Evolutionary conservation across 2,888 invertebrate genomes (phyloP).

Genomic region (Volucella inanis): DNA sequence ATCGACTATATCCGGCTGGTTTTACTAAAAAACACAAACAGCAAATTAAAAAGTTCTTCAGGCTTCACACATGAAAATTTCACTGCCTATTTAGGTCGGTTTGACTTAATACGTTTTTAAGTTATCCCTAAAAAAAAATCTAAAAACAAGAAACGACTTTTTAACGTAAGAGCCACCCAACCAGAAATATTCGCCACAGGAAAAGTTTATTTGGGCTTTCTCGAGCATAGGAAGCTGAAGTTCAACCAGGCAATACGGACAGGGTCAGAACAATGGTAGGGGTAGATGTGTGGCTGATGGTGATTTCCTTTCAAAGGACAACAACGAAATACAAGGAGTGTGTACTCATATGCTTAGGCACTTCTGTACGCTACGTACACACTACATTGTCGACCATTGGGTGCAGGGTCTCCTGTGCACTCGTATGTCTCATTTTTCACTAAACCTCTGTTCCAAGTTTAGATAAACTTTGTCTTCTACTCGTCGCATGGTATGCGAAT

Average conservation of each 20-base stretch:
- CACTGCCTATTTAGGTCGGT: conserved; percentile 23
- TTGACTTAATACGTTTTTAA: conserved; percentile 12
- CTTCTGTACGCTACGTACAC: too few relatives aligned
- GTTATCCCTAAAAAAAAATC: too few relatives aligned
- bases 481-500: too few relatives aligned
- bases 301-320: too few relatives aligned
- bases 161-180: conserved; percentile 7
- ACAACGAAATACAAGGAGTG: too few relatives aligned
- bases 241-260: conserved; percentile 18
- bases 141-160: conserved; percentile 3
- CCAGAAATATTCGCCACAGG: conserved; percentile 11
- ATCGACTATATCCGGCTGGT: not conserved
- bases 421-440: conserved; percentile 1
- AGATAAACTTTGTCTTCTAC: too few relatives aligned
- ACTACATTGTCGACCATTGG: too few relatives aligned
- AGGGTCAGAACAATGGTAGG: not conserved
- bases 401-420: not conserved
- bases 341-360: too few relatives aligned
- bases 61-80: conserved; percentile 5
- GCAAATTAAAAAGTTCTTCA: conserved; percentile 29
- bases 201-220: conserved; percentile 22
- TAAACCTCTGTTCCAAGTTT: not conserved
- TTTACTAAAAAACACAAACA: conserved; percentile 24
- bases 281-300: not conserved
- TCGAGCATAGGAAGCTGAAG: conserved; percentile 18